Conservation (phyloP, 2,797 vertebrate species). For the Petrocephalus schoutedeni region DNA sequence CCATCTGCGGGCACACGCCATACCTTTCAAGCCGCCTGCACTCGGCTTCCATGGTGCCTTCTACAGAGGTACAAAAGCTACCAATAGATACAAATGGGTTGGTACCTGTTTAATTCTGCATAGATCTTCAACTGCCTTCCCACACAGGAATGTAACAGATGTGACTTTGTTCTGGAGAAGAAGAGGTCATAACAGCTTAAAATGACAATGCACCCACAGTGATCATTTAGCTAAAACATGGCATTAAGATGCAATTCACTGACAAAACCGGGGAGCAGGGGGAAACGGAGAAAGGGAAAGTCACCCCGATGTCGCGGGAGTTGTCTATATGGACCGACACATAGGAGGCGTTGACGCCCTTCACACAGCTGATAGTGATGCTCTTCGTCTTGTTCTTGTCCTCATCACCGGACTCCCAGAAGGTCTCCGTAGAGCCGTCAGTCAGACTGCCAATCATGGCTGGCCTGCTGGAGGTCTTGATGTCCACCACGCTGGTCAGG, state of each 20-base stretch:
- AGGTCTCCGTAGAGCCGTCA: slow-evolving; percentile 95
- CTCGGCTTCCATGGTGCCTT: not conserved
- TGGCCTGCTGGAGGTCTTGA: slow-evolving; percentile 95
- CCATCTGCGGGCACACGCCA: slow-evolving; percentile 64
- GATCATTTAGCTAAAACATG: not conserved
- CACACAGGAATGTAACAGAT: slow-evolving; percentile 93
- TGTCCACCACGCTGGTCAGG: slow-evolving; percentile 90
- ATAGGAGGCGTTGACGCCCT: slow-evolving; percentile 88
- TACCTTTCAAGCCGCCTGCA: not conserved
- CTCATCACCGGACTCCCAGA: slow-evolving; percentile 98
- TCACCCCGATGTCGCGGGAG: slow-evolving; percentile 96
- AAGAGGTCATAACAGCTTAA: not conserved
- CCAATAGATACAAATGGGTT: not conserved
- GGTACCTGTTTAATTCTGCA: slow-evolving; percentile 97
- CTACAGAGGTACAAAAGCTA: too few species aligned
- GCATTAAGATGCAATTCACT: not conserved
- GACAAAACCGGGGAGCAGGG: not conserved
- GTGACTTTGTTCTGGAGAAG: slow-evolving; percentile 93
- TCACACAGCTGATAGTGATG: slow-evolving; percentile 95
- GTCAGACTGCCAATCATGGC: slow-evolving; percentile 99
- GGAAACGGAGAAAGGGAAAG: slow-evolving; percentile 9
- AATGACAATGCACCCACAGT: not conserved
- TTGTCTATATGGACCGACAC: slow-evolving; percentile 96
- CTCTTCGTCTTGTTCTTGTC: slow-evolving; percentile 99
- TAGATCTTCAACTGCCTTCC: slow-evolving; percentile 92